Evolutionary conservation across 2,888 invertebrate genomes (phyloP), one percentile per base, ranked within the genome.

Genomic region (Euplagia quadripunctaria): DNA sequence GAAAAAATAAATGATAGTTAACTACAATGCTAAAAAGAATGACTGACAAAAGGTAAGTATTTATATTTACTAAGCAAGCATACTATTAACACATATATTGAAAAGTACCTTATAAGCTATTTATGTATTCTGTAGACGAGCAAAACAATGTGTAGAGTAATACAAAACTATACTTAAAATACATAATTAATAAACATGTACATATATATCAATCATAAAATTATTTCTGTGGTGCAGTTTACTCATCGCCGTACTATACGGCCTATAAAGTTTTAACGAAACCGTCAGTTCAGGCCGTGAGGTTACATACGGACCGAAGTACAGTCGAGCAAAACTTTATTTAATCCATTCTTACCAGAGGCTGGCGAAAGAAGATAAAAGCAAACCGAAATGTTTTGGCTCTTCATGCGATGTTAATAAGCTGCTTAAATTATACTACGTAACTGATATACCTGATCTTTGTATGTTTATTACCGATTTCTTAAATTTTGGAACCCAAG

Each of bases 191-290:
- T 43, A 55, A 52, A 68, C 61, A 61, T 20, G 58, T 61, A 58
- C 14, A 71, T 63, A 63, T 72, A 72, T 31, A 31, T 31, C 31
- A 68, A 72, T 72, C 43, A 64, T n/a, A 16, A 64, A 42, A 67
- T 20, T 16, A 68, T 68, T 70, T 74, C 65, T 52, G 51, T 61
- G 41, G 71, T 66, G 76, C 73, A 74, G 79, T 81, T 78, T 75
- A 77, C 76, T 76, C 78, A 85, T 82, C 76, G 76, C 77, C 71
- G 78, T 80, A 82, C 68, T 76, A 75, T 71, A 77, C 72, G 76
- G 74, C 64, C 79, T 69, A 83, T 84, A 82, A 84, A 86, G 63
- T 73, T 77, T 68, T 69, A 68, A 75, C 73, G 68, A 72, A 79
- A 82, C 71, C 70, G 75, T 70, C 72, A 67, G 74, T 66, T 64